Percentiles rank a stretch among this genome's conserved stretches.
phyloP scores from a whole-genome alignment of 2,797 vertebrate genomes.

The Hyperoplus immaculatus region DNA sequence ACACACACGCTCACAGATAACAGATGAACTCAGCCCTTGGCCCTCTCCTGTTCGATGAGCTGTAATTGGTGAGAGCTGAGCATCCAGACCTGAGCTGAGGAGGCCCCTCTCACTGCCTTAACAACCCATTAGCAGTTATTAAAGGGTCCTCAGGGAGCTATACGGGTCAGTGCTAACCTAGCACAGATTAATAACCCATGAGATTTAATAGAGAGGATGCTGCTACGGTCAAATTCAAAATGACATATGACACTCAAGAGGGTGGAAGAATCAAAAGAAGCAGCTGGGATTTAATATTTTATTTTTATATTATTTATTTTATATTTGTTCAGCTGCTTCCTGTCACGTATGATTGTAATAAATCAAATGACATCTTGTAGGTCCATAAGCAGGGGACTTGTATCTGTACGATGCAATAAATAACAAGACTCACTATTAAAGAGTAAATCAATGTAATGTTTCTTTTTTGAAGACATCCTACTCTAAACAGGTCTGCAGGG shows the following conservation, averaged over 20 bases:
- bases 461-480: neutral
- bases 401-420: neutral
- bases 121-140: constrained; percentile 84
- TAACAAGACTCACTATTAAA: neutral
- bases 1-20: constrained; percentile 41
- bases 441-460: neutral
- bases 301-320: too few species aligned
- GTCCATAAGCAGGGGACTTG: neutral
- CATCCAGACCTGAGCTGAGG: constrained; percentile 63
- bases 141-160: constrained; percentile 73
- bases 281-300: constrained; percentile 14
- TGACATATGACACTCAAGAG: neutral
- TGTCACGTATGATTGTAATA: neutral
- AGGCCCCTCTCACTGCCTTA: constrained; percentile 75
- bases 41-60: constrained; percentile 81
- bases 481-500: too few species aligned
- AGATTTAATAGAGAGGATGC: constrained; percentile 58
- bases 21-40: constrained; percentile 57
- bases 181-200: constrained; percentile 72
- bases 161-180: constrained; percentile 64
- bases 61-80: constrained; percentile 81
- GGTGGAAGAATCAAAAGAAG: constrained; percentile 6
- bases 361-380: neutral
- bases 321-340: neutral
- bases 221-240: constrained; percentile 31